phyloP scores from a whole-genome alignment of 2,888 invertebrate genomes.

The Acronicta leporina region DNA sequence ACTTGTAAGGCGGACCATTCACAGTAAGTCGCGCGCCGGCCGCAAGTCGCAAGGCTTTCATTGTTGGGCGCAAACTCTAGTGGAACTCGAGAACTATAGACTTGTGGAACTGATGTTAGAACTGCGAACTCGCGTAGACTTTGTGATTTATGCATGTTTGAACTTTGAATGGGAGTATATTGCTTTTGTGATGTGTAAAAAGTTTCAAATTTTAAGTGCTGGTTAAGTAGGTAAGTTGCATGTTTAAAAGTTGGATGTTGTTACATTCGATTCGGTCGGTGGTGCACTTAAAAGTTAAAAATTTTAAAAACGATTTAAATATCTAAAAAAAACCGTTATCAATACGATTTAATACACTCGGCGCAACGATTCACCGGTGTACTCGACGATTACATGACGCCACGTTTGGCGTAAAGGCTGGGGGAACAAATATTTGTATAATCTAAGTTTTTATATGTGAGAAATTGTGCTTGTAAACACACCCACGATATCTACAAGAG shows the following conservation, averaged over 20 bases:
- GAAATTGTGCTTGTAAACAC: too few species aligned
- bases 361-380: too few species aligned
- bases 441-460: too few species aligned
- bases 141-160: slow-evolving; percentile 57
- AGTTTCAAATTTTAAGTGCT: slow-evolving; percentile 45
- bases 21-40: slow-evolving; percentile 27
- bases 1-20: slow-evolving; percentile 39
- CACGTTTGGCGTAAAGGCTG: too few species aligned
- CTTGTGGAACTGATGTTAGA: slow-evolving; percentile 35
- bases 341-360: too few species aligned
- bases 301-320: background rate
- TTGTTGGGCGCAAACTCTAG: slow-evolving; percentile 53
- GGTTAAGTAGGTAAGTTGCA: slow-evolving; percentile 19
- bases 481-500: too few species aligned
- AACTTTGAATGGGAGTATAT: slow-evolving; percentile 54
- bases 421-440: too few species aligned
- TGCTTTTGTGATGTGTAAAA: slow-evolving; percentile 57
- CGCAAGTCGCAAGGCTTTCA: slow-evolving; percentile 50
- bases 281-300: slow-evolving; percentile 9
- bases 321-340: background rate
- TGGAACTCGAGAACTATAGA: slow-evolving; percentile 47
- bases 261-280: slow-evolving; percentile 7
- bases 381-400: too few species aligned
- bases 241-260: slow-evolving; percentile 10
- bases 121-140: slow-evolving; percentile 40